Evolutionary conservation across 2,888 invertebrate species (phyloP).

Genomic region (Imbricaverruca yamaguchii): DNA sequence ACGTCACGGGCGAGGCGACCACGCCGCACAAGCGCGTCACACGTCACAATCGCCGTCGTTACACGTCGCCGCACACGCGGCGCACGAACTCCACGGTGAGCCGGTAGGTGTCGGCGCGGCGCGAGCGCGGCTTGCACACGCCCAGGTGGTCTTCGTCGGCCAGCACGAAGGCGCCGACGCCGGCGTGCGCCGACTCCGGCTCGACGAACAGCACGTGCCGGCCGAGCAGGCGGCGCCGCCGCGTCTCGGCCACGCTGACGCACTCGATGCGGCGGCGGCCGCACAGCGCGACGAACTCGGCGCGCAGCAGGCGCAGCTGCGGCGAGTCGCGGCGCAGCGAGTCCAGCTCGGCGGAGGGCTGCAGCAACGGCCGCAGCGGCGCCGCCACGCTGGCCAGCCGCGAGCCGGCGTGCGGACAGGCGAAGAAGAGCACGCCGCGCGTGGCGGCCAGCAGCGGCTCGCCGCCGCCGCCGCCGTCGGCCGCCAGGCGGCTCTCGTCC

Average conservation of each 20-base stretch:
- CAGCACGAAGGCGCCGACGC: neutral
- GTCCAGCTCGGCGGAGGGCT: constrained; percentile 26
- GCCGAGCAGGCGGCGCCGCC: neutral
- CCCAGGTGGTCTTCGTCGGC: neutral
- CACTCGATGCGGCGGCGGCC: no score
- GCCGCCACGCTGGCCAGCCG: constrained; percentile 26
- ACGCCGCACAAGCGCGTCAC: neutral
- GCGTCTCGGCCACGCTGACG: constrained; percentile 6
- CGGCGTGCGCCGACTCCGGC: neutral
- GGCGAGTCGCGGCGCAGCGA: neutral
- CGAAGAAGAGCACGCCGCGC: constrained; percentile 29
- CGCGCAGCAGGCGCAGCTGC: neutral
- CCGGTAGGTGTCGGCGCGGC: neutral
- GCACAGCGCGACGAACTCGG: neutral
- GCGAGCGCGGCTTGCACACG: neutral
- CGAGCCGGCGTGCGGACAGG: constrained; percentile 31
- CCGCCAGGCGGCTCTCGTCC: neutral
- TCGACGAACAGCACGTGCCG: neutral
- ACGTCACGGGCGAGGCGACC: no score
- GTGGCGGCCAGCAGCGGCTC: constrained; percentile 23
- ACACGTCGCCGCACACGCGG: neutral
- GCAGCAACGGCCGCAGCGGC: constrained; percentile 23
- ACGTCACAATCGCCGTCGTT: neutral
- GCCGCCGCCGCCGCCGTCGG: neutral
- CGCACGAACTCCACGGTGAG: neutral